A percentile compares a stretch with the other conserved stretches of the same genome.
These are phyloP conservation scores for Platygyra sinensis DNA, from an alignment of 64 coral and sea anemone genomes.

Conservation along the genomic window DNA sequence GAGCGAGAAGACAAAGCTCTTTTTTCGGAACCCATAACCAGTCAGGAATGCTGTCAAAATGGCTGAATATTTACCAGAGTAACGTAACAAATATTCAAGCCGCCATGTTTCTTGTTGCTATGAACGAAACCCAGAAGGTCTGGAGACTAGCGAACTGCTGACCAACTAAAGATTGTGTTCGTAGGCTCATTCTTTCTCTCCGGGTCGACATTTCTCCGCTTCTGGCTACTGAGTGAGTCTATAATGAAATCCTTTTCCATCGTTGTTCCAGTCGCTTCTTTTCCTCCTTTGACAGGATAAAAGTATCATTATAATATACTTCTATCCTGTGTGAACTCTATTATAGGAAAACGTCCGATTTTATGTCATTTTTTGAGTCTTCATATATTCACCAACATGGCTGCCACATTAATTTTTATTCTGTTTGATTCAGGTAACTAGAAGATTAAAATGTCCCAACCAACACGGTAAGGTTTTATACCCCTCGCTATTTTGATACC, in stretches of 20 bases:
- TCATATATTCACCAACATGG: neutral
- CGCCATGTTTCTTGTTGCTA: conserved; percentile 60
- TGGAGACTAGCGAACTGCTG: conserved; percentile 51
- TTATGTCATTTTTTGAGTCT: neutral
- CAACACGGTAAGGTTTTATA: conserved; percentile 78
- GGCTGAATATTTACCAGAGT: neutral
- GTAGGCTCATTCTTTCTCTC: conserved; percentile 45
- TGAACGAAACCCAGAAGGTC: neutral
- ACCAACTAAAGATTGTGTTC: neutral
- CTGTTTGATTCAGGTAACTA: conserved; percentile 41
- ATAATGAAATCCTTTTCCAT: conserved; percentile 39
- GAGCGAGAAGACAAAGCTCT: conserved; percentile 89
- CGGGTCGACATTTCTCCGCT: conserved; percentile 5
- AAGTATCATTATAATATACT: neutral
- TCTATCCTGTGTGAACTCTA: neutral
- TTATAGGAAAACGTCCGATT: neutral
- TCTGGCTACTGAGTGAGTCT: conserved; percentile 31
- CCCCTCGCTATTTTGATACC: neutral
- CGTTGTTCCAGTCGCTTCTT: neutral
- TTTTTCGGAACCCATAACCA: conserved; percentile 23
- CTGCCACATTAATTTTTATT: conserved; percentile 13
- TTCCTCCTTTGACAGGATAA: neutral
- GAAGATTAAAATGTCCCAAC: conserved; percentile 76
- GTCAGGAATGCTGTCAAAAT: neutral
- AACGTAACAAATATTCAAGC: neutral